Percentiles rank a stretch among this genome's conserved stretches.
Conservation (phyloP, 2,113 vertebrate species). For the Paradisaea rubra region DNA sequence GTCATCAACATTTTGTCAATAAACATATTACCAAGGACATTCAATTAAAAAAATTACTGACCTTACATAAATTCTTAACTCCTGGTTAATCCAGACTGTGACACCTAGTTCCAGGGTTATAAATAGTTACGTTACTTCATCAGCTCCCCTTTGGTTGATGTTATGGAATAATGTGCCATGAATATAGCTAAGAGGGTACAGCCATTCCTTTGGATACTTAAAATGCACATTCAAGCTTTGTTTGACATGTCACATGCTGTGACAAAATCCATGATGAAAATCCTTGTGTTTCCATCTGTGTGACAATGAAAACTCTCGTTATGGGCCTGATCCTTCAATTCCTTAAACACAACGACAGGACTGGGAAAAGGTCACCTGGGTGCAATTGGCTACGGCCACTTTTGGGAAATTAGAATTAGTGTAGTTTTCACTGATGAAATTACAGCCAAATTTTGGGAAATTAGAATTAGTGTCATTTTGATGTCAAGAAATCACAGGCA, state of each 20-base stretch:
- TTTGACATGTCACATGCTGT: neutral
- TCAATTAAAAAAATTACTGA: neutral
- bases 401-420: neutral
- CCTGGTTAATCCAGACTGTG: neutral
- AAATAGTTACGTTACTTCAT: constrained; percentile 22
- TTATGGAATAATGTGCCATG: neutral
- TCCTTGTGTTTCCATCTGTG: neutral
- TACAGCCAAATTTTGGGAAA: neutral
- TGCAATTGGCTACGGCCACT: neutral
- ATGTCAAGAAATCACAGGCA: neutral
- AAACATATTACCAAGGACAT: neutral
- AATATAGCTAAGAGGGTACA: neutral
- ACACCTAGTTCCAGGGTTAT: neutral
- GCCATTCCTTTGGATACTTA: neutral
- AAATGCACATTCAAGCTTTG: neutral
- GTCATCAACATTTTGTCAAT: neutral
- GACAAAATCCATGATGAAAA: constrained; percentile 15
- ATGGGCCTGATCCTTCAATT: neutral
- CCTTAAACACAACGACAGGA: neutral
- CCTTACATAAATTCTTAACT: constrained; percentile 18
- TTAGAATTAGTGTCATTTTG: neutral
- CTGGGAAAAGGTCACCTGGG: neutral
- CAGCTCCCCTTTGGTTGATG: neutral
- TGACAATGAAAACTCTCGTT: neutral
- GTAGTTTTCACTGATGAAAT: neutral